Evolutionary conservation across 2,797 vertebrate genomes (phyloP), one percentile per base, ranked within the genome.

Genomic region (Ceyx erithaca): DNA sequence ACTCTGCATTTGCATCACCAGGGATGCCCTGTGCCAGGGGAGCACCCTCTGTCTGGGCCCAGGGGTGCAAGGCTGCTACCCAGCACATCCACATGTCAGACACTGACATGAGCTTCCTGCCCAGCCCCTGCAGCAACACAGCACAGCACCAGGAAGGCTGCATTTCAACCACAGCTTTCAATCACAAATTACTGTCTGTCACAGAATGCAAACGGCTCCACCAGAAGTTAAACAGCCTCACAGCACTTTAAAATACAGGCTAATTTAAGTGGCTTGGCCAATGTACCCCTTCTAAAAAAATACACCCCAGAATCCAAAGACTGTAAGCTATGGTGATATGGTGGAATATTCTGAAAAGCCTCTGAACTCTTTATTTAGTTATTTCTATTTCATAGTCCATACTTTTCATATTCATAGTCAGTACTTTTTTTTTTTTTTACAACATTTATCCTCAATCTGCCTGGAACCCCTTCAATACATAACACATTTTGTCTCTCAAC

Each of bases 321-420:
- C 13, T 58, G 30, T 66, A 85, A 89, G 46, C 18, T 88, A 20
- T 70, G 52, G 37, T 23, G 28, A 66, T 62, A 46, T 30, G 10
- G 21, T 71, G 48, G 80, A 76, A 90, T 41, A 85, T 22, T 58
- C 72, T 46, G 25, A 80, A 91, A 89, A 93, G 58, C 46, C 43
- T 85, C 14, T 25, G 37, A 85, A 73, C 7, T 49, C 23, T 61
- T 84, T 8, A 31, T 2, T 28, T 80, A 75, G 51, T 35, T 48
- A 37, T 31, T 92, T 72, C 63, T 63, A 41, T 33, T 70, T 86
- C 35, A 31, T 70, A 63, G 22, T 61, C 9, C 51, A 54, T 5
- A 7, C 21, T 12, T 33, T 63, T 66, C 14, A 57, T 23, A 41
- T 25, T 72, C 61, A 31, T 70, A 63, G 22, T 61, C 9, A 51